phyloP scores from a whole-genome alignment of 2,888 invertebrate genomes.

The Euplagia quadripunctaria region DNA sequence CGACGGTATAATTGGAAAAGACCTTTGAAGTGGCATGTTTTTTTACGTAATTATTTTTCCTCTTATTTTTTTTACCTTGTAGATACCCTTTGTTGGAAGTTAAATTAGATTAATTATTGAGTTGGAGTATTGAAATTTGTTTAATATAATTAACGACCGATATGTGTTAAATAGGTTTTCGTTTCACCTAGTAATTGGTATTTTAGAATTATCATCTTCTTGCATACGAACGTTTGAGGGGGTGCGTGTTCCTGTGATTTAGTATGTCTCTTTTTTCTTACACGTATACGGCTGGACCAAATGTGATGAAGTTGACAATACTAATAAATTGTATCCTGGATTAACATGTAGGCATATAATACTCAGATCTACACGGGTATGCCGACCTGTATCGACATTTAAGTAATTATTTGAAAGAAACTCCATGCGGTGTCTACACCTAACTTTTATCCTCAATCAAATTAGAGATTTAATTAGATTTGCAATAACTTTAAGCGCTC shows the following conservation, averaged over 20 bases:
- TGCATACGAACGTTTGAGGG: not conserved
- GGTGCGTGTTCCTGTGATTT: not conserved
- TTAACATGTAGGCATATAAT: not conserved
- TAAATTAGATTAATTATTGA: constrained; percentile 42
- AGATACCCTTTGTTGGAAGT: constrained; percentile 33
- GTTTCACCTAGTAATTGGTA: not conserved
- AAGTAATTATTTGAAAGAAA: not conserved
- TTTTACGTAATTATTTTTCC: constrained; percentile 48
- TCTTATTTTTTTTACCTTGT: constrained; percentile 29
- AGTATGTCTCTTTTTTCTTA: too few relatives aligned
- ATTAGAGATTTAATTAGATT: not conserved
- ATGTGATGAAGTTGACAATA: not conserved
- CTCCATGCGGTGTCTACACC: not conserved
- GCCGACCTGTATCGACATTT: not conserved
- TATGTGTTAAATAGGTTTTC: not conserved
- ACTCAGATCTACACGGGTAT: not conserved
- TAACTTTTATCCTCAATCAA: constrained; percentile 12
- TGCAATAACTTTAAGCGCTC: constrained; percentile 1
- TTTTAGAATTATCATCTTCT: not conserved
- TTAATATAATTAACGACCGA: constrained; percentile 11
- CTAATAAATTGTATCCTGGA: not conserved
- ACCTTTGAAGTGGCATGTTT: constrained; percentile 54
- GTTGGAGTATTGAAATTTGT: constrained; percentile 21
- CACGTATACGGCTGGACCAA: not conserved
- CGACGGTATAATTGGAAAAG: constrained; percentile 63